Evolutionary conservation across 1,140 invertebrate genomes (phyloP).

Genomic region (Papilio aristodemus): DNA sequence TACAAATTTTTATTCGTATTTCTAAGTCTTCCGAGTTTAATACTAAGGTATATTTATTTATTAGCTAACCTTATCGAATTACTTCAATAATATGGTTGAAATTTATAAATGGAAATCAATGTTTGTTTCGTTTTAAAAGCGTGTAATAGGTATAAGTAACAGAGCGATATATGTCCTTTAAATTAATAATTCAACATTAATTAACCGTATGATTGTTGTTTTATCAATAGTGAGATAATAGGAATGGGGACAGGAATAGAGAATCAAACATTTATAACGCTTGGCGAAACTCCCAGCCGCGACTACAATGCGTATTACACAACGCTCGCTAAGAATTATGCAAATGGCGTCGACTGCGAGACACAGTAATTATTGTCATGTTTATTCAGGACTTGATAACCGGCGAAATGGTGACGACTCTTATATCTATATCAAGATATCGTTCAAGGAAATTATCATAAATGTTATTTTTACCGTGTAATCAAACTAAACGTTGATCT

Average conservation of each 20-base stretch:
- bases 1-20: background rate
- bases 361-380: constrained; percentile 26
- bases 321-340: constrained; percentile 27
- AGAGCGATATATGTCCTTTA: background rate
- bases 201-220: too few relatives aligned
- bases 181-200: too few relatives aligned
- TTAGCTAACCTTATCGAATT: too few relatives aligned
- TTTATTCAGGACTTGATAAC: constrained; percentile 17
- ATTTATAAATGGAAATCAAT: too few relatives aligned
- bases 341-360: constrained; percentile 10
- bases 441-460: background rate
- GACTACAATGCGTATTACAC: background rate
- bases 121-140: too few relatives aligned
- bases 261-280: constrained; percentile 68
- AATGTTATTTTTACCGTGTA: background rate
- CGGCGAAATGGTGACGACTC: background rate
- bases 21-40: background rate
- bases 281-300: constrained; percentile 59
- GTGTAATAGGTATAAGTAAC: too few relatives aligned
- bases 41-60: too few relatives aligned
- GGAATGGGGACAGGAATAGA: constrained; percentile 32
- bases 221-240: background rate
- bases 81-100: too few relatives aligned
- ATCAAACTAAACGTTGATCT: background rate
- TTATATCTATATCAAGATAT: constrained; percentile 16